These are phyloP conservation scores for Spilarctia lutea DNA, from an alignment of 2,888 invertebrate species.

Conservation along the genomic window DNA sequence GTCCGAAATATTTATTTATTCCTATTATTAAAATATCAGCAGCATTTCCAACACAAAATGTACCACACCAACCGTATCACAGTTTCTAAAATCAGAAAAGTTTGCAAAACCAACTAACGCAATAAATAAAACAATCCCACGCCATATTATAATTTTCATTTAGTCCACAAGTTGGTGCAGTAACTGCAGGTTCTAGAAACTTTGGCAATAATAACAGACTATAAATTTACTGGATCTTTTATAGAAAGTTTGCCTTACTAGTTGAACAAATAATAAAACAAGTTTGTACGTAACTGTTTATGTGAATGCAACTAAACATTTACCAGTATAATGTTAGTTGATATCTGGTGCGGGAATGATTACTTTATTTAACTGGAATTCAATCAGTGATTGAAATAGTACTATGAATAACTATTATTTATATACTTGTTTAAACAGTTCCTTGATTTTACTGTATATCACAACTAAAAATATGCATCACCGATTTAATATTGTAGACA, in stretches of 20 bases:
- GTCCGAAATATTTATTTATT: no score
- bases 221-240: conserved; percentile 62
- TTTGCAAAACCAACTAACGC: conserved; percentile 53
- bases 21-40: no score
- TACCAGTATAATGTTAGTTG: background rate
- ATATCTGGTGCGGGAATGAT: background rate
- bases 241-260: conserved; percentile 46
- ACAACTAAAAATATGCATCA: background rate
- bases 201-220: conserved; percentile 67
- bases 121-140: conserved; percentile 62
- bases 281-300: background rate
- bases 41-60: background rate
- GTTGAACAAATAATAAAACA: conserved; percentile 31
- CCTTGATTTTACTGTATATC: background rate
- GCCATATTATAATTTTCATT: conserved; percentile 59
- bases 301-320: background rate
- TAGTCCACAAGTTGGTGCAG: conserved; percentile 41
- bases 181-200: conserved; percentile 51
- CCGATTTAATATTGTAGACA: background rate
- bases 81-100: conserved; percentile 35
- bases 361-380: no score
- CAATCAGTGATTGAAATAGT: no score
- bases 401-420: no score
- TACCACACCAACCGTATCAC: conserved; percentile 15
- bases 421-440: background rate